Conservation (phyloP, 2,113 vertebrate genomes). For the Chloebia gouldiae region DNA sequence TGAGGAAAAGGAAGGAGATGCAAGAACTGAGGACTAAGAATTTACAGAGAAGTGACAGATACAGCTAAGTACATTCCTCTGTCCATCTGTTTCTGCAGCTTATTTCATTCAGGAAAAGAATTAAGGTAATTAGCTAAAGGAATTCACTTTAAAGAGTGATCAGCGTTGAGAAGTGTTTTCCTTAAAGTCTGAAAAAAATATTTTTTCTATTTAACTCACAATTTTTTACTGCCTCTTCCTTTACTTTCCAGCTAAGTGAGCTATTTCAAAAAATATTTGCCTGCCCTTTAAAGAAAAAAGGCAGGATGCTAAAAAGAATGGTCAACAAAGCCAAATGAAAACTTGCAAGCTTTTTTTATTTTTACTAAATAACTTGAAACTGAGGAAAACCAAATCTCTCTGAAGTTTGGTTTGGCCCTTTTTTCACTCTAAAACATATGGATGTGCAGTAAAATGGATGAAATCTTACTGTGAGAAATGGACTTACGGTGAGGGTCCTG, state of each 20-base stretch:
- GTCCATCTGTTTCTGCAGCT: not conserved
- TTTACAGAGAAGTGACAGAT: not conserved
- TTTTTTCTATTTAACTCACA: not conserved
- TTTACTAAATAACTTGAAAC: not conserved
- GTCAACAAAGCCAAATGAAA: not conserved
- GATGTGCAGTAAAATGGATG: not conserved
- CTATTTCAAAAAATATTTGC: not conserved
- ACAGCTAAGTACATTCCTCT: not conserved
- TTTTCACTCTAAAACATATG: not conserved
- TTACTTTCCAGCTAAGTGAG: not conserved
- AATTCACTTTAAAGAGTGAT: conserved; percentile 6
- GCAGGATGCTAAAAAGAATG: not conserved
- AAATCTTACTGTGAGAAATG: not conserved
- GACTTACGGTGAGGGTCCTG: rapidly evolving
- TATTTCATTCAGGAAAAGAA: not conserved
- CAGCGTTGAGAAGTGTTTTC: not conserved
- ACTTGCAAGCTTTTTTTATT: not conserved
- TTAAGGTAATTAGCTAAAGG: not conserved
- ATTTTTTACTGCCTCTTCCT: not conserved
- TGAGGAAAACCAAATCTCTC: rapidly evolving
- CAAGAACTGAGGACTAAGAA: not conserved
- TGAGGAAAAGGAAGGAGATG: not conserved
- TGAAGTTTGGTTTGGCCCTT: not conserved
- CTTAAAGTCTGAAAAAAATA: not conserved
- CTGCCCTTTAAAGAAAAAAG: not conserved